Evolutionary conservation across 2,113 vertebrate species (phyloP).

Genomic region (Percina caprodes): DNA sequence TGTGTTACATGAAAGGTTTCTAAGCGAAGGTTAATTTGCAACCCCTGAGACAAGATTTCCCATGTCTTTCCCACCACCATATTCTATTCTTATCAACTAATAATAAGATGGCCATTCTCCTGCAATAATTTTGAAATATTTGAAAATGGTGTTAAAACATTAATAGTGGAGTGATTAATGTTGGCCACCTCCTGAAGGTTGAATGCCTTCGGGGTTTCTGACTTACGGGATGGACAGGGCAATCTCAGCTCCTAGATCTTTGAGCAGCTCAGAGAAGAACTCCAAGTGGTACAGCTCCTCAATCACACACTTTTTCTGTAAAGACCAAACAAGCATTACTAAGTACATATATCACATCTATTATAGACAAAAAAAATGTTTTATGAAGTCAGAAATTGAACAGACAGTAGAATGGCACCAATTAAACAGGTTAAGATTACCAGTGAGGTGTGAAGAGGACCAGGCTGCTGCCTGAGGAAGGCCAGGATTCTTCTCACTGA

Average conservation of each 20-base stretch:
- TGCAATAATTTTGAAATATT: not conserved
- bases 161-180: not conserved
- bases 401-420: not conserved
- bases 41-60: not conserved
- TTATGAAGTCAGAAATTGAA: not conserved
- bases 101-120: not conserved
- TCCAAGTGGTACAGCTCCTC: constrained; percentile 74
- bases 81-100: not conserved
- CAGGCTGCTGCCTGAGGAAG: constrained; percentile 76
- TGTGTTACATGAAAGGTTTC: no score
- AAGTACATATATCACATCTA: not conserved
- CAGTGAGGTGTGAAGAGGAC: constrained; percentile 81
- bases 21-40: no score
- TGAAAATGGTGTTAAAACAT: not conserved
- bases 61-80: not conserved
- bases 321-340: constrained; percentile 7
- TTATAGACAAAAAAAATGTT: not conserved
- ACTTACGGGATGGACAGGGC: constrained; percentile 85
- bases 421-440: constrained; percentile 53
- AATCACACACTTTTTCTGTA: constrained; percentile 84
- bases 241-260: constrained; percentile 80
- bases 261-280: constrained; percentile 80
- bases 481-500: constrained; percentile 66
- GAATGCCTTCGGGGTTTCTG: not conserved
- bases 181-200: no score